Evolutionary conservation across 2,113 vertebrate species (phyloP).

Genomic region (Coryphaenoides rupestris): DNA sequence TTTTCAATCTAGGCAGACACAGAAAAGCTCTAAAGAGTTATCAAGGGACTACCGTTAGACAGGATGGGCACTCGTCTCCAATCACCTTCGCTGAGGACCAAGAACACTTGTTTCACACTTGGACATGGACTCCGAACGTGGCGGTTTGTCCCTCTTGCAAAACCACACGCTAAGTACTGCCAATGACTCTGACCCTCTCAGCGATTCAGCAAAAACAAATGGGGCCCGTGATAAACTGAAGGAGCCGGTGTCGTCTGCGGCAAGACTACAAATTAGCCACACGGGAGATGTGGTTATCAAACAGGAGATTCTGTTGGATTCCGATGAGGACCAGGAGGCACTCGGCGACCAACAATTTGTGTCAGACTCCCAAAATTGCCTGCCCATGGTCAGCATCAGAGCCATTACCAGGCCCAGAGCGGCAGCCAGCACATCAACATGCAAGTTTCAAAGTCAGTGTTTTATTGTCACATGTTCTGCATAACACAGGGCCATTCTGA

Average conservation of each 20-base stretch:
- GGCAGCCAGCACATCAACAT: slow-evolving; percentile 32
- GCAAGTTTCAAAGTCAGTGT: too few species aligned
- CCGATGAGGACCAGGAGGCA: slow-evolving; percentile 45
- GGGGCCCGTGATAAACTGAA: slow-evolving; percentile 3
- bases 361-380: slow-evolving; percentile 37
- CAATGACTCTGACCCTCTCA: slow-evolving; percentile 22
- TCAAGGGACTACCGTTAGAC: slow-evolving; percentile 28
- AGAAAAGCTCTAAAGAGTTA: slow-evolving; percentile 43
- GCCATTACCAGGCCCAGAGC: slow-evolving; percentile 46
- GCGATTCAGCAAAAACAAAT: slow-evolving; percentile 8
- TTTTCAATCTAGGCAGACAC: slow-evolving; percentile 17
- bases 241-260: slow-evolving; percentile 10
- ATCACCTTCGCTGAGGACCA: slow-evolving; percentile 35
- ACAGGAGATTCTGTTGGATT: slow-evolving; percentile 58
- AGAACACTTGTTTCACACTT: slow-evolving; percentile 18
- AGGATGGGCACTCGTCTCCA: slow-evolving; percentile 23
- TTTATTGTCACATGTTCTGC: too few species aligned
- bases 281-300: slow-evolving; percentile 52
- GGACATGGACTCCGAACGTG: slow-evolving; percentile 28
- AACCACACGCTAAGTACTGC: slow-evolving; percentile 23
- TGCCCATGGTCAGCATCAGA: slow-evolving; percentile 40
- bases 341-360: slow-evolving; percentile 32
- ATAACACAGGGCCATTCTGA: too few species aligned
- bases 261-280: slow-evolving; percentile 25
- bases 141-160: slow-evolving; percentile 22